phyloP scores from a whole-genome alignment of 2,113 vertebrate genomes.

The Epinephelus cyanopodus region DNA sequence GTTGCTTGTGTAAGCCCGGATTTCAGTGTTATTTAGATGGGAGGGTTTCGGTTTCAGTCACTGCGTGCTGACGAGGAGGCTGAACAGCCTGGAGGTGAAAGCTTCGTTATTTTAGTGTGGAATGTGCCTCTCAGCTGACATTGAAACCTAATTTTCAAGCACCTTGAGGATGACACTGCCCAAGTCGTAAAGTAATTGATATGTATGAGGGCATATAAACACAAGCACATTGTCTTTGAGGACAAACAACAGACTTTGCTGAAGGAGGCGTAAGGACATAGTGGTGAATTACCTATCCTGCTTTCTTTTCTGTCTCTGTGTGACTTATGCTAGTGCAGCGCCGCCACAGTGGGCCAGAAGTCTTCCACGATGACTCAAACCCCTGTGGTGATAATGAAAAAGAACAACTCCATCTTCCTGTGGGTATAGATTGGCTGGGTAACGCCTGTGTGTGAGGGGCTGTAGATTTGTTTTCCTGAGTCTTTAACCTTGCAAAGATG shows the following conservation, averaged over 20 bases:
- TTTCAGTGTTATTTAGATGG: constrained; percentile 68
- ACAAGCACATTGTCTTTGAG: constrained; percentile 71
- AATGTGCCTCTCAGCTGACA: constrained; percentile 75
- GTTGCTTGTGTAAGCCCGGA: constrained; percentile 73
- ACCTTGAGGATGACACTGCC: constrained; percentile 79
- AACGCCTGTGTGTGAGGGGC: constrained; percentile 12
- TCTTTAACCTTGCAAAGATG: constrained; percentile 68
- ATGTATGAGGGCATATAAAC: constrained; percentile 77
- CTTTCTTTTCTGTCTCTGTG: constrained; percentile 46
- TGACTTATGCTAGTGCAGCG: constrained; percentile 61
- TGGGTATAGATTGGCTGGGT: constrained; percentile 58
- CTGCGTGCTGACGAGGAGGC: constrained; percentile 36
- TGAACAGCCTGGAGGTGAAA: constrained; percentile 69
- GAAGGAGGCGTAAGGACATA: constrained; percentile 64
- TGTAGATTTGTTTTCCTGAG: constrained; percentile 58
- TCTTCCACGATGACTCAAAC: constrained; percentile 63
- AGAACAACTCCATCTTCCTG: constrained; percentile 64
- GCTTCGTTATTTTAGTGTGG: constrained; percentile 64
- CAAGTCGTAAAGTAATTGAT: constrained; percentile 79
- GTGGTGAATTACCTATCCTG: constrained; percentile 57
- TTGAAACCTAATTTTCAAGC: constrained; percentile 81
- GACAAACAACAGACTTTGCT: constrained; percentile 69
- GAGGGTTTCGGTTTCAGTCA: constrained; percentile 69
- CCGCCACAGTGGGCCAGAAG: constrained; percentile 47
- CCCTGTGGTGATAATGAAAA: constrained; percentile 67